A percentile compares a stretch with the other conserved stretches of the same genome.
phyloP scores from a whole-genome alignment of 2,888 invertebrate species.

The Polymixis flavicincta region DNA sequence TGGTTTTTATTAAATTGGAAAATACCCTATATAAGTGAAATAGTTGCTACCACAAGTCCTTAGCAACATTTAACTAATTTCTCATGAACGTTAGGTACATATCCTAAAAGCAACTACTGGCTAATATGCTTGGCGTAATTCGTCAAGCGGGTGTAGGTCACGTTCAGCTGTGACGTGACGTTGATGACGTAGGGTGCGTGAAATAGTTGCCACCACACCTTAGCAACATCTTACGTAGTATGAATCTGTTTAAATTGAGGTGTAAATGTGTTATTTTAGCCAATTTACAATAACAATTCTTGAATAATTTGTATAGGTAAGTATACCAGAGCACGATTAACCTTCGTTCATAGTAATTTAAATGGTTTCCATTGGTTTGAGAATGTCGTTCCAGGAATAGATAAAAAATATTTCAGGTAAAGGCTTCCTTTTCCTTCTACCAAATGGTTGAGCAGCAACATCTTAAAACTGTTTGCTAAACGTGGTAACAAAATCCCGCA shows the following conservation, averaged over 20 bases:
- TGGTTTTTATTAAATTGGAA: too few species aligned
- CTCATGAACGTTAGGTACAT: too few species aligned
- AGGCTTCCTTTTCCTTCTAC: neutral
- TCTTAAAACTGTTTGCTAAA: constrained; percentile 9
- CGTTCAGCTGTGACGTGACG: too few species aligned
- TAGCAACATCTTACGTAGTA: constrained; percentile 3
- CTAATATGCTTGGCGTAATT: too few species aligned
- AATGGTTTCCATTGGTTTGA: neutral
- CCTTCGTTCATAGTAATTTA: neutral
- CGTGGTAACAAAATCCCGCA: neutral
- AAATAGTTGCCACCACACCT: neutral
- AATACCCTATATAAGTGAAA: neutral
- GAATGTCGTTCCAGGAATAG: neutral
- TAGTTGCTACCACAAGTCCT: constrained; percentile 3
- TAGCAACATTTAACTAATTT: constrained; percentile 7
- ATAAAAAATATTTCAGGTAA: neutral
- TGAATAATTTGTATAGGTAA: neutral
- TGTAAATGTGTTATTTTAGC: neutral
- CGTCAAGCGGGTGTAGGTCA: too few species aligned
- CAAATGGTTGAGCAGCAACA: constrained; percentile 3
- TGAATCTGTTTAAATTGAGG: neutral
- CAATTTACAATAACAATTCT: neutral
- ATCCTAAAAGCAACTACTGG: too few species aligned
- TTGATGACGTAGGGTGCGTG: too few species aligned
- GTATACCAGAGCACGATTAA: neutral